Evolutionary conservation across 2,888 invertebrate species (phyloP), one percentile per base, ranked within the genome.

Genomic region (Celastrina argiolus): DNA sequence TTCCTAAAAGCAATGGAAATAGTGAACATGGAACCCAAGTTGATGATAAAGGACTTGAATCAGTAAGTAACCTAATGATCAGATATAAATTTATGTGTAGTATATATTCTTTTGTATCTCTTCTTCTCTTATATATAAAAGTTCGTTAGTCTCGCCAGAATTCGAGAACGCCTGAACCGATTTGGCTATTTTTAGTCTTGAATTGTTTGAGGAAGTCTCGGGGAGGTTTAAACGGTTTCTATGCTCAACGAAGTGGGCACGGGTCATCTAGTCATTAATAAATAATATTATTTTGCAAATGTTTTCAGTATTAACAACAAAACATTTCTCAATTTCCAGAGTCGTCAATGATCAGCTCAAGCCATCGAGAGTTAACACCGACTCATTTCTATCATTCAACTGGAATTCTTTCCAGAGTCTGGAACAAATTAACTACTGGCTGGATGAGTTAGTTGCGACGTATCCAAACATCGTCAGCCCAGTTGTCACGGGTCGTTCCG

Each of bases 321-420:
- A n/a, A n/a, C n/a, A n/a, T n/a, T n/a, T n/a, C n/a, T n/a, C n/a
- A 66, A 36, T 65, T 81, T 77, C 64, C 75, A 93, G 93, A 68
- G 80, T 85, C 31, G 92, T 93, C 69, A 84, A 92, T 58, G 84
- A 90, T 39, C 92, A 92, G 75, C 72, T 88, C 66, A 81, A 81
- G 61, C 74, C 81, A 0, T 59, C 31, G 34, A 34, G 31, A 1
- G 34, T 34, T 0, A 12, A 59, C 34, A 34, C 31, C 0, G 18
- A 59, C 18, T 31, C 78, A 2, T 81, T 86, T 10, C 74, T 80
- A 0, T 81, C 83, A 0, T 77, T 79, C 22, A 78, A 76, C 51
- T 95, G 95, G 93, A 91, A 86, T 0, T 85, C 82, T 42, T 96
- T 95, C 74, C 88, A 95, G 72, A 84, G 82, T 0, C 81, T 95